Percentiles rank a stretch among this genome's conserved stretches.
These are phyloP conservation scores for Drosophila azteca DNA, from an alignment of 1,140 invertebrate species.

Conservation along the genomic window DNA sequence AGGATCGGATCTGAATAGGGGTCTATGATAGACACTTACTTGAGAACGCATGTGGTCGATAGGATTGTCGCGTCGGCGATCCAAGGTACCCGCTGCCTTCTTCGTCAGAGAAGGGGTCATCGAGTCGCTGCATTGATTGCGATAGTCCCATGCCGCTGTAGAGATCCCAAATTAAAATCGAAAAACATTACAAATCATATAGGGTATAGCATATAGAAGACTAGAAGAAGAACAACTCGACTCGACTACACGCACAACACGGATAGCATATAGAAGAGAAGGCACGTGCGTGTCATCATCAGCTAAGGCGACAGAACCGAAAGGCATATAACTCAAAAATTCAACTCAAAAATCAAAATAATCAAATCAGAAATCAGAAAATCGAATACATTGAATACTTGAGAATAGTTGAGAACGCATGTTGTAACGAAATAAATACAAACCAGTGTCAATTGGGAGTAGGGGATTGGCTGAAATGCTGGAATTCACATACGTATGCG, in stretches of 20 bases:
- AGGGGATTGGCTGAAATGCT: conserved; percentile 93
- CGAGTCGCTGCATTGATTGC: conserved; percentile 83
- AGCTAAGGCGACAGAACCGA: conserved; percentile 51
- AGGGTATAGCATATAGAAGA: conserved; percentile 30
- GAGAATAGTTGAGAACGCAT: conserved; percentile 47
- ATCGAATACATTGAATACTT: conserved; percentile 46
- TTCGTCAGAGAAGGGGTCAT: conserved; percentile 84
- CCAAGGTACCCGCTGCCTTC: conserved; percentile 84
- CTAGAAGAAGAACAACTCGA: conserved; percentile 40
- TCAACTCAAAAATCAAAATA: conserved; percentile 28
- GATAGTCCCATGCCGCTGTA: conserved; percentile 83
- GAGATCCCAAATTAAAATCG: conserved; percentile 35
- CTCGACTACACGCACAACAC: conserved; percentile 58
- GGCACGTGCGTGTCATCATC: conserved; percentile 9
- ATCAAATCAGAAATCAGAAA: conserved; percentile 30
- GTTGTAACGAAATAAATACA: conserved; percentile 84
- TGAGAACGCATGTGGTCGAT: conserved; percentile 84
- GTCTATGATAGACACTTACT: conserved; percentile 46
- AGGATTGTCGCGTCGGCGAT: conserved; percentile 84
- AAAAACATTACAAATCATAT: conserved; percentile 34
- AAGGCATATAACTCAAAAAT: conserved; percentile 19
- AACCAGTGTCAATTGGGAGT: conserved; percentile 90
- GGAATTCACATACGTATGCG: conserved; percentile 86
- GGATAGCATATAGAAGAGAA: no score
- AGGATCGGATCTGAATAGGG: no score